Evolutionary conservation across 2,113 vertebrate genomes (phyloP).

Genomic region (Vanacampus margaritifer): DNA sequence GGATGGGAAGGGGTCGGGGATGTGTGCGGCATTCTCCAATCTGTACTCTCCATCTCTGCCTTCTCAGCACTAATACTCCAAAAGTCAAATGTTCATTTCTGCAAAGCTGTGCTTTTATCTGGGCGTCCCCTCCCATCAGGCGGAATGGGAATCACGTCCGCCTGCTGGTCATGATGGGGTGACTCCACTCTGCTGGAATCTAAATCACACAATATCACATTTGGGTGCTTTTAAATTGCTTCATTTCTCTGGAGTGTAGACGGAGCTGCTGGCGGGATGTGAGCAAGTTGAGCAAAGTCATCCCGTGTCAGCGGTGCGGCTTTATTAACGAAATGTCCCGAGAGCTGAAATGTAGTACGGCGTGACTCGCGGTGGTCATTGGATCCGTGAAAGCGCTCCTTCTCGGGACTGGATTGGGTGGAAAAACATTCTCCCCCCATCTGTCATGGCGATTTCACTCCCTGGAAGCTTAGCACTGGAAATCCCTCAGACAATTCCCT

Average conservation of each 20-base stretch:
- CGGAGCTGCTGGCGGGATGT: conserved; percentile 32
- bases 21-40: neutral
- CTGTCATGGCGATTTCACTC: conserved; percentile 53
- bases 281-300: conserved; percentile 16
- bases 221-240: conserved; percentile 72
- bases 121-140: conserved; percentile 1
- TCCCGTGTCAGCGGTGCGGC: conserved; percentile 40
- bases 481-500: conserved; percentile 54
- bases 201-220: conserved; percentile 73
- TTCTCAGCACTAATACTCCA: conserved; percentile 13
- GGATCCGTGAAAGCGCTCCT: conserved; percentile 9
- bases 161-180: conserved; percentile 56
- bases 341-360: neutral
- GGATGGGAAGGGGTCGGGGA: conserved; percentile 6
- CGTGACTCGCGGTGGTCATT: conserved; percentile 10
- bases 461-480: conserved; percentile 41
- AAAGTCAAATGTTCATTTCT: conserved; percentile 12
- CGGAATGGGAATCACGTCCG: conserved; percentile 52
- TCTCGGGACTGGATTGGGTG: conserved; percentile 11
- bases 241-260: conserved; percentile 59
- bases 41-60: neutral
- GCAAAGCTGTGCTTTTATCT: conserved; percentile 15
- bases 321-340: conserved; percentile 10
- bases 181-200: conserved; percentile 55
- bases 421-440: conserved; percentile 42